Evolutionary conservation across 2,113 vertebrate species (phyloP).

Genomic region (Bucco capensis): DNA sequence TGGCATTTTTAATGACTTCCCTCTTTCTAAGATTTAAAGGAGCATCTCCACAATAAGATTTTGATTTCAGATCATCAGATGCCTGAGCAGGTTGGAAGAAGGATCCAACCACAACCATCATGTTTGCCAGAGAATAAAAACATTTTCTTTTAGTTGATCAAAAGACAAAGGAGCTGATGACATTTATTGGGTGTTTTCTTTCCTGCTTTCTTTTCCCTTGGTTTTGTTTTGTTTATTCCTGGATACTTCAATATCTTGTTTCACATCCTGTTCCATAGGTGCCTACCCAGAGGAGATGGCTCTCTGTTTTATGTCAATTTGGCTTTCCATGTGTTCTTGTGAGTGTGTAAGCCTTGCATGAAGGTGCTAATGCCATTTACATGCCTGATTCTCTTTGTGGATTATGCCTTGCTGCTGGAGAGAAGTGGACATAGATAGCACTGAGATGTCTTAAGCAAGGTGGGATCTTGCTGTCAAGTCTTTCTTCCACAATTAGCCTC

Average conservation of each 20-base stretch:
- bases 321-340: background rate
- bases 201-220: background rate
- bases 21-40: background rate
- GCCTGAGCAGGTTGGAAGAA: background rate
- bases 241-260: background rate
- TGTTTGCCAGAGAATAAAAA: background rate
- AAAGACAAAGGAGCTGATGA: background rate
- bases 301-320: background rate
- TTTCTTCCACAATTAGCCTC: background rate
- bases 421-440: background rate
- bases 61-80: background rate
- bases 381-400: fast-evolving
- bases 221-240: background rate
- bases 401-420: background rate
- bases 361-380: background rate
- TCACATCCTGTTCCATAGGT: background rate
- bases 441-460: background rate
- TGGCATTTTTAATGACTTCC: background rate
- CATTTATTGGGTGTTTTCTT: background rate
- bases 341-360: fast-evolving
- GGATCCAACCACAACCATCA: background rate
- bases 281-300: background rate
- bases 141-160: background rate
- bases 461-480: background rate
- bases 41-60: background rate